A percentile compares a stretch with the other conserved stretches of the same genome.
Conservation (phyloP, 2,888 invertebrate species). For the Yponomeuta evonymella region DNA sequence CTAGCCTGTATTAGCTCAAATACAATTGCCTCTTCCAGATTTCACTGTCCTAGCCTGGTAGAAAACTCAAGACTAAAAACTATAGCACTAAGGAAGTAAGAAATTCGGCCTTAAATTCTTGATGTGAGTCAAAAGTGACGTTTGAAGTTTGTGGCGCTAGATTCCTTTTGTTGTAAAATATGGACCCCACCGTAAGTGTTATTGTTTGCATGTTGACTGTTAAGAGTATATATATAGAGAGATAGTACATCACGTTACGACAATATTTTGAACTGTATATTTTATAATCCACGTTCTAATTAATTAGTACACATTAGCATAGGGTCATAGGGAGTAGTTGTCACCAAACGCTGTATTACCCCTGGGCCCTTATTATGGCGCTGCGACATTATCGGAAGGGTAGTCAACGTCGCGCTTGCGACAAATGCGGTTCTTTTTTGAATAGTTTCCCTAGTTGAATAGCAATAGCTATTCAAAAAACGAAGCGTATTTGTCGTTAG, state of each 20-base stretch:
- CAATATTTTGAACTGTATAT: background rate
- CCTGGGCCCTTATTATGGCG: too few relatives aligned
- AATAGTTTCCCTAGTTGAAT: too few relatives aligned
- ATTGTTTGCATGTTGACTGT: background rate
- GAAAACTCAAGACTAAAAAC: background rate
- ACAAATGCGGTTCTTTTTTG: too few relatives aligned
- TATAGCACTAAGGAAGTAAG: background rate
- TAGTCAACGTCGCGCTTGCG: too few relatives aligned
- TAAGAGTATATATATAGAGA: background rate
- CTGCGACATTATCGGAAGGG: too few relatives aligned
- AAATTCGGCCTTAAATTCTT: background rate
- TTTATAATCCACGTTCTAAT: background rate
- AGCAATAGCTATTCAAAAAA: too few relatives aligned
- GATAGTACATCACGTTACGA: background rate
- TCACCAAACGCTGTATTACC: too few relatives aligned
- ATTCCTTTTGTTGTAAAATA: background rate
- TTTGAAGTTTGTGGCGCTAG: background rate
- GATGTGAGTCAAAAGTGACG: background rate
- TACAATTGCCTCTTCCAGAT: background rate
- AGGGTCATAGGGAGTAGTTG: too few relatives aligned
- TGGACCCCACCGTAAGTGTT: background rate
- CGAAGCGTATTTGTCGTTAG: too few relatives aligned
- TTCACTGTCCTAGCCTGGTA: background rate
- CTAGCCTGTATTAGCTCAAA: background rate
- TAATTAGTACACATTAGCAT: too few relatives aligned